Base-by-base conservation (phyloP, 2,113 vertebrate species). In the Stigmatopora argus region DNA sequence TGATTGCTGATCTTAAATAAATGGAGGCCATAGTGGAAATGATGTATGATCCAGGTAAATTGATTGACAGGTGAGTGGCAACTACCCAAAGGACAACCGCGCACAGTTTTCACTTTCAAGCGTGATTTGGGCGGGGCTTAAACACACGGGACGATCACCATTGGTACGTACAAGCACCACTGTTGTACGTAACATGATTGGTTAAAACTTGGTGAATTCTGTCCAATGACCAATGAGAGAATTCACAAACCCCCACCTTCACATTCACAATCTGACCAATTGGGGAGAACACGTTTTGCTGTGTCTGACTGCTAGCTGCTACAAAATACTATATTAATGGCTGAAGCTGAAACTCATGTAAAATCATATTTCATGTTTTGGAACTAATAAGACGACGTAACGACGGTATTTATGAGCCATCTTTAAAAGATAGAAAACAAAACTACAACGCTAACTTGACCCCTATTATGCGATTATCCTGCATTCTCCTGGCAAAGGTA, bases 401-500 rank as follows among this genome's bases (percentile, higher is more conserved):
- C 7, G 4, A 31, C 13, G 19, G 46, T 19, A 63, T 9, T 23
- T 4, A 31, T 49, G 9, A 34, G 23, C 9, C 49, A 47, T 10
- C 45, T 49, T 64, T 13, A 64, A 52, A 14, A 35, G 6, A 8
- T 5, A 41, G 7, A 58, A 21, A 23, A 31, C 23, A 15, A 47
- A 53, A 38, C 21, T 44, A 65, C 64, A 66, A 48, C 18, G 58
- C 35, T 8, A 67, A 35, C 5, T 17, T 51, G 48, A 9, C 34
- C 55, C 51, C 66, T 64, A 72, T 67, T 61, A 92, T 92, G 90
- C 87, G 68, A 41, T 7, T 87, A 41, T 85, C 88, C 11, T 49
- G 82, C 58, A 73, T 56, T 55, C 78, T 60, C 67, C 66, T 89
- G n/a, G 65, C 83, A 23, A 92, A 91, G 90, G 90, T 92, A 89